Evolutionary conservation across 1,140 invertebrate species (phyloP).

Genomic region (Dryas iulia): DNA sequence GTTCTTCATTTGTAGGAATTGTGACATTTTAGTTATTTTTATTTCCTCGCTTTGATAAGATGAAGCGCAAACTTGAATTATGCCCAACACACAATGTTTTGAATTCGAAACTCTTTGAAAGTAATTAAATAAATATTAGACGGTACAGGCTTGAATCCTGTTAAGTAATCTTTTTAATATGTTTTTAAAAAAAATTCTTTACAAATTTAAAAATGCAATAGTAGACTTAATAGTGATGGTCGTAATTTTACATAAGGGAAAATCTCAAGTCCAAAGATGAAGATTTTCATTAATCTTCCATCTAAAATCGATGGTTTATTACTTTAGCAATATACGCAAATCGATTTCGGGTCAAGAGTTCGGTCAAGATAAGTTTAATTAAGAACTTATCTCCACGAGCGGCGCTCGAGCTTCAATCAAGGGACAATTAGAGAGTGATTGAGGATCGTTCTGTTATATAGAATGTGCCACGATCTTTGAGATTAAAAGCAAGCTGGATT

Average conservation of each 20-base stretch:
- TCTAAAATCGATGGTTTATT: background rate
- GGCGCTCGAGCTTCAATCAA: constrained; percentile 9
- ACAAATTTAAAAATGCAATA: too few species aligned
- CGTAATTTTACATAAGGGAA: background rate
- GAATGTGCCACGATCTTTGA: background rate
- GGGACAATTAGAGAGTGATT: constrained; percentile 12
- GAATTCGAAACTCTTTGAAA: too few species aligned
- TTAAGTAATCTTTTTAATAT: too few species aligned
- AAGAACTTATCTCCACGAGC: constrained; percentile 1
- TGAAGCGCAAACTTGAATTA: too few species aligned
- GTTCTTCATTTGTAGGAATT: too few species aligned
- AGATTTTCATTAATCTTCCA: background rate
- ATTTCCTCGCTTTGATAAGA: too few species aligned
- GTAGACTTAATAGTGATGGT: background rate
- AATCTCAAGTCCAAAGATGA: background rate
- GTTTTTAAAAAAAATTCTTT: too few species aligned
- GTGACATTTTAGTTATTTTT: too few species aligned
- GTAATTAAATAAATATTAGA: too few species aligned
- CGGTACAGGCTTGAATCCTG: too few species aligned
- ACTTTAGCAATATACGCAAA: background rate
- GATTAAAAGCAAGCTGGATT: background rate
- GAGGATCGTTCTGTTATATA: constrained; percentile 1
- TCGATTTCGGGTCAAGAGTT: constrained; percentile 8
- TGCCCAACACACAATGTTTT: too few species aligned
- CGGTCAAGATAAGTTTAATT: constrained; percentile 2